Conservation (phyloP, 2,797 vertebrate species). For the Lithobates pipiens region DNA sequence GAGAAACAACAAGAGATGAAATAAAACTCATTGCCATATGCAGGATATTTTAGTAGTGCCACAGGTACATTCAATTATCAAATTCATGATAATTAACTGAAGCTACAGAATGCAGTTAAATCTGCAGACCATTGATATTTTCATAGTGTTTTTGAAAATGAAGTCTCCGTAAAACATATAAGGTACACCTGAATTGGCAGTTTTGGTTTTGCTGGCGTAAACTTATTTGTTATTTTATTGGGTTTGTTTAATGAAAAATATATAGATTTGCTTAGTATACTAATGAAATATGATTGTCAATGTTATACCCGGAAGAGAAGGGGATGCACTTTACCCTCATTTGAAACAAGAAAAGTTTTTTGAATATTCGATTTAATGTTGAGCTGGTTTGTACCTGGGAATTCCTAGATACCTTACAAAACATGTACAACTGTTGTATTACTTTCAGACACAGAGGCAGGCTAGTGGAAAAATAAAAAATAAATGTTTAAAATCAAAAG, state of each 20-base stretch:
- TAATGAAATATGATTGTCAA: neutral
- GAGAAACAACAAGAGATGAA: slow-evolving; percentile 53
- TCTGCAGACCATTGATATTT: slow-evolving; percentile 60
- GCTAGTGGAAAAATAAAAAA: neutral
- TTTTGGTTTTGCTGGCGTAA: neutral
- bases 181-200: neutral
- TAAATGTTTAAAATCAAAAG: neutral
- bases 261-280: neutral
- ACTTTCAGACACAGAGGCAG: no score
- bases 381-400: neutral
- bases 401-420: no score
- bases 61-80: slow-evolving; percentile 68
- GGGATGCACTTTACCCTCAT: no score
- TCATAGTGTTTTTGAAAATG: slow-evolving; percentile 65
- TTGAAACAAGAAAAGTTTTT: no score
- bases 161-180: neutral
- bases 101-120: slow-evolving; percentile 61
- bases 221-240: neutral
- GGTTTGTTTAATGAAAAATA: neutral
- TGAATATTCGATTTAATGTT: neutral
- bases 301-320: neutral
- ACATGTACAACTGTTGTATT: no score
- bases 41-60: slow-evolving; percentile 44
- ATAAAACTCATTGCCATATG: slow-evolving; percentile 34
- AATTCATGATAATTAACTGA: slow-evolving; percentile 64